These are phyloP conservation scores for Sebastes vulpes DNA, from an alignment of 2,797 vertebrate species.

Conservation along the genomic window DNA sequence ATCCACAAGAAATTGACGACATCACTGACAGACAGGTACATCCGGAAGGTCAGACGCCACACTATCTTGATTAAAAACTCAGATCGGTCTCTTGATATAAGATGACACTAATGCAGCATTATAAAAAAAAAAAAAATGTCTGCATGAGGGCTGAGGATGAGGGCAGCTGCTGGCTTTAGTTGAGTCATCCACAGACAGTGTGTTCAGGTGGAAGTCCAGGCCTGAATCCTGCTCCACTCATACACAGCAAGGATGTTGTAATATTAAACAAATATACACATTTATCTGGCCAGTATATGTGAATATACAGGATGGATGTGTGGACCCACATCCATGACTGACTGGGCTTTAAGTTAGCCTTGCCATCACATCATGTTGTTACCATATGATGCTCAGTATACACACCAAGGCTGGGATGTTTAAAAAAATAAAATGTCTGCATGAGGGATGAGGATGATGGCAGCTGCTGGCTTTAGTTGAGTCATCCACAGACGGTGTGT, in stretches of 20 bases:
- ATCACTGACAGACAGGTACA: neutral
- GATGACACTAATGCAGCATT: neutral
- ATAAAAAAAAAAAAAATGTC: neutral
- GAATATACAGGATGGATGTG: neutral
- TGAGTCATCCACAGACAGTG: constrained; percentile 63
- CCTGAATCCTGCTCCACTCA: neutral
- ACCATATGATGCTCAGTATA: constrained; percentile 12
- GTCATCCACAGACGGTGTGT: constrained; percentile 56
- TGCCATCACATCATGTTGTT: constrained; percentile 6
- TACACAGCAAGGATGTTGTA: neutral
- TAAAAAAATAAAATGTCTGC: neutral
- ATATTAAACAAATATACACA: neutral
- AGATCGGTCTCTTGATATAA: neutral
- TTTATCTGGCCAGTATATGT: neutral
- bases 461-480: constrained; percentile 60
- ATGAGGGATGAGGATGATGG: neutral
- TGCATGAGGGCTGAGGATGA: neutral
- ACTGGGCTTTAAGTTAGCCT: constrained; percentile 1
- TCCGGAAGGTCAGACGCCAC: neutral
- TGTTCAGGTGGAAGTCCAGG: constrained; percentile 43
- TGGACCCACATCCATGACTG: neutral
- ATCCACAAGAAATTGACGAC: neutral
- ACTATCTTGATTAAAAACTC: neutral
- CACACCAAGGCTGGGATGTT: neutral
- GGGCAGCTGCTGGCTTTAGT: constrained; percentile 52